Base-by-base conservation (phyloP, 2,888 invertebrate species). In the Tricholauxania praeusta region DNA sequence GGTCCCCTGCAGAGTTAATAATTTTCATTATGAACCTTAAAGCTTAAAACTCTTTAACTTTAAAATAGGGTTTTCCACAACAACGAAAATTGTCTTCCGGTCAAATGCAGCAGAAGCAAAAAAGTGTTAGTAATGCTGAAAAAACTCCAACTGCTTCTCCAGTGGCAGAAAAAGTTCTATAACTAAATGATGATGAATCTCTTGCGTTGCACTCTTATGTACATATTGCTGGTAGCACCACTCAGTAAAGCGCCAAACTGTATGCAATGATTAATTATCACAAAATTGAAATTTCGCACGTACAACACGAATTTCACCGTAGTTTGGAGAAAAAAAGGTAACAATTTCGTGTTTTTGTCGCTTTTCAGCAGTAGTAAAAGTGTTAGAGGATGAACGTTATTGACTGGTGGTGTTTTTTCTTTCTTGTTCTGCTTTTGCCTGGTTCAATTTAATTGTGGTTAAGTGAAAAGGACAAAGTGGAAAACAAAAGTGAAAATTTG, bases 221-320 rank as follows among this genome's bases (percentile, higher is more conserved):
- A 19, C 17, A 39, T 17, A 14, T 49, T 63, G n/a, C 47, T 48
- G 69, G 22, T 15, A 12, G 28, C 62, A 32, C 39, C 48, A 63
- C 63, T 63, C 63, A 14, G 48, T 28, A 39, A 32, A 53, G 22
- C 64, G 6, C 57, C 57, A 28, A 57, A 66, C 49, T 22, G 66
- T 72, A 39, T 72, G 72, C 66, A 52, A 72, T 72, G 66, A 72
- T 72, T 72, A 72, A 72, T 72, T 72, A 72, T 67, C 51, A 62
- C 60, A 67, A 72, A 72, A 72, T 72, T 72, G 72, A 66, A 72
- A 72, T 72, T 72, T 51, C 62, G 60, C 72, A 72, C 72, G 72
- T 72, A 72, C 67, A 49, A 32, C 65, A 65, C 53, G 62, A 70
- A 53, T 39, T 53, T 32, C 15, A 19, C 39, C 47, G 47, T 63